phyloP scores from a whole-genome alignment of 2,888 invertebrate species.

The Microctonus aethiopoides region DNA sequence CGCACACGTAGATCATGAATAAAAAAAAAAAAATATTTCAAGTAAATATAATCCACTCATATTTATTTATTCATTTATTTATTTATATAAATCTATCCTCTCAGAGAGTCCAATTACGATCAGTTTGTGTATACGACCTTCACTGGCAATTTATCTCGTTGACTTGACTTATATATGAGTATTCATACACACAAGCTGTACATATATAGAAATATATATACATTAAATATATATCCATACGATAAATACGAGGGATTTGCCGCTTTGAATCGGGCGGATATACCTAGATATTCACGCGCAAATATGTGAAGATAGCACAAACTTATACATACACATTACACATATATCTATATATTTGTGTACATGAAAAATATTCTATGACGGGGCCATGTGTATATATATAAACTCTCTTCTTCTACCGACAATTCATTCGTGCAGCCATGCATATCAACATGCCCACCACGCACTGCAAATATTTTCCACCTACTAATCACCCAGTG shows the following conservation, averaged over 20 bases:
- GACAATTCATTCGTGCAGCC: constrained; percentile 42
- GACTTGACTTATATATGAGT: constrained; percentile 19
- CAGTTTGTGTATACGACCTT: constrained; percentile 30
- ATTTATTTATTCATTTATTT: neutral
- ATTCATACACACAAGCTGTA: constrained; percentile 7
- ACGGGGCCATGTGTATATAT: constrained; percentile 1
- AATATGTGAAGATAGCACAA: neutral
- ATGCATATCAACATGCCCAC: constrained; percentile 40
- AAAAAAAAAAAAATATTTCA: neutral
- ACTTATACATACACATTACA: too few species aligned
- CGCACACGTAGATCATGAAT: constrained; percentile 21
- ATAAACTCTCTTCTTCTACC: too few species aligned
- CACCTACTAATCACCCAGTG: constrained; percentile 1
- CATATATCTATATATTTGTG: too few species aligned
- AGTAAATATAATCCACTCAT: neutral
- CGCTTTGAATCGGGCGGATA: neutral
- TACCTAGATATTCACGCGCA: neutral
- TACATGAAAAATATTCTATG: neutral
- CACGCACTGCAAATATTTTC: neutral
- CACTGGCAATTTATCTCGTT: constrained; percentile 25
- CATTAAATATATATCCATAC: constrained; percentile 3
- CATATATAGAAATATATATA: constrained; percentile 5
- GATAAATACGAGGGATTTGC: constrained; percentile 4
- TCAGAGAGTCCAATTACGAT: constrained; percentile 25
- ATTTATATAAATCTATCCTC: constrained; percentile 8